Evolutionary conservation across 2,888 invertebrate genomes (phyloP).

Genomic region (Diploptera punctata): DNA sequence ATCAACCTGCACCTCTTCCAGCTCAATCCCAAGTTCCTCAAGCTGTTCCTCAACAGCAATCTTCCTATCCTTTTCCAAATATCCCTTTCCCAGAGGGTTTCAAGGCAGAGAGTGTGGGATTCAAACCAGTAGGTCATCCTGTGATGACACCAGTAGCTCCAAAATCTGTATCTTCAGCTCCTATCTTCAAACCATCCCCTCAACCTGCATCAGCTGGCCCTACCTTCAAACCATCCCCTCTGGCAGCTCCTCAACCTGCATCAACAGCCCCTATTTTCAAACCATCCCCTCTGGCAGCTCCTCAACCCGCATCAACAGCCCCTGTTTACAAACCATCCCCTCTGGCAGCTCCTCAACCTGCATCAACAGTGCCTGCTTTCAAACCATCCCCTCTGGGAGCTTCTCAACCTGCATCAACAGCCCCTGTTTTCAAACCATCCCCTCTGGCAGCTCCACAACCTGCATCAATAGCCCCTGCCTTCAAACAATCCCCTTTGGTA

Average conservation of each 20-base stretch:
- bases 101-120: not conserved
- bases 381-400: not conserved
- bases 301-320: too few relatives aligned
- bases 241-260: too few relatives aligned
- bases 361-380: not conserved
- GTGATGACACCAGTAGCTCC: too few relatives aligned
- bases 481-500: slow-evolving; percentile 36
- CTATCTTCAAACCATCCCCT: too few relatives aligned
- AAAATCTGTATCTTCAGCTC: too few relatives aligned
- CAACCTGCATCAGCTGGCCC: too few relatives aligned
- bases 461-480: slow-evolving; percentile 31
- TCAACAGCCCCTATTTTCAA: not conserved
- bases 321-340: not conserved
- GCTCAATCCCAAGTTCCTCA: not conserved
- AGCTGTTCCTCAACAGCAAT: not conserved
- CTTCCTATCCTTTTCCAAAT: not conserved
- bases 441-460: slow-evolving; percentile 41
- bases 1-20: not conserved
- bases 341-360: not conserved
- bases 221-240: too few relatives aligned
- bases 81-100: slow-evolving; percentile 33
- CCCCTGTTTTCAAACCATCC: slow-evolving; percentile 35
- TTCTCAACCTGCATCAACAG: slow-evolving; percentile 21
- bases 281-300: slow-evolving; percentile 31
- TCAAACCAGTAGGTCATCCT: not conserved